A percentile compares a stretch with the other conserved stretches of the same genome.
Conservation (phyloP, 2,797 vertebrate species). For the Onychomys arenicola region DNA sequence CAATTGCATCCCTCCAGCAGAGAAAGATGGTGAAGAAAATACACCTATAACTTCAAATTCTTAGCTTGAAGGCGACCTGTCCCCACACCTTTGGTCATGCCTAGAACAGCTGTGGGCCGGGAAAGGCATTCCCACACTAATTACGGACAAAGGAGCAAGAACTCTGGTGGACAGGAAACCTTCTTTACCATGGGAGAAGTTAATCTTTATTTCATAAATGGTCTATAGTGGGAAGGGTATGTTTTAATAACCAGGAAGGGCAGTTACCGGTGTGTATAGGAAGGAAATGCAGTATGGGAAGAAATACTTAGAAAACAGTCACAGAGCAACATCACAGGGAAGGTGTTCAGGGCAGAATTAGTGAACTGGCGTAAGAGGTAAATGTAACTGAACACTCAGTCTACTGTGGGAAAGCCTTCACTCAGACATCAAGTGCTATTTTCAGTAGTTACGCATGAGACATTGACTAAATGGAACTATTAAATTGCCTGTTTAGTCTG, state of each 20-base stretch:
- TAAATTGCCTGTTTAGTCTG: neutral
- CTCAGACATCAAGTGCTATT: neutral
- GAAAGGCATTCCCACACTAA: neutral
- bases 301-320: neutral
- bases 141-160: neutral
- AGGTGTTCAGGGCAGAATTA: neutral
- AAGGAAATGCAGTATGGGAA: neutral
- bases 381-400: neutral
- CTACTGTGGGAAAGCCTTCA: neutral
- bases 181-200: neutral
- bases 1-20: neutral
- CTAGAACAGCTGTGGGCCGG: neutral
- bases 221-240: neutral
- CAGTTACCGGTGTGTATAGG: neutral
- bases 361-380: neutral
- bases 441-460: neutral
- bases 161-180: neutral
- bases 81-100: neutral
- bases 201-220: neutral
- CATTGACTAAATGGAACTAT: neutral
- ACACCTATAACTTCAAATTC: neutral
- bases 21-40: neutral
- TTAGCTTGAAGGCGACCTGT: neutral
- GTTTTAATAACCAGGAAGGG: neutral
- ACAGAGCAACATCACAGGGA: neutral